Evolutionary conservation across 2,888 invertebrate genomes (phyloP), one percentile per base, ranked within the genome.

Genomic region (Hemicrepidius hirtus): DNA sequence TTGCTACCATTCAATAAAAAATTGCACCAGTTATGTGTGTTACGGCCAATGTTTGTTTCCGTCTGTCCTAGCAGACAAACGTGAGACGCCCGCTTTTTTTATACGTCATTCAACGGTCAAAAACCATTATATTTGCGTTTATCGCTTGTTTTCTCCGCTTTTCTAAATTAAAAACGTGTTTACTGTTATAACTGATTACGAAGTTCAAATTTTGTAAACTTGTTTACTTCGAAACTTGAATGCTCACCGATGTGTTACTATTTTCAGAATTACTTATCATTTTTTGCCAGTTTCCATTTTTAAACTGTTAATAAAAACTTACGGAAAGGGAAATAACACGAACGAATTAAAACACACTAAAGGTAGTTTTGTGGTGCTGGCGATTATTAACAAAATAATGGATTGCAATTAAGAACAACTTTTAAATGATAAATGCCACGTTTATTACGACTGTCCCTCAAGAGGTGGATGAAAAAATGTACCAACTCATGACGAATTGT

Each of bases 1-100:
- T 75, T 75, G 70, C 28, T n/a, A 63, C 57, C 28, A 67, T 73
- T 72, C 53, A 60, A 35, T 71, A 71, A 72, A 72, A 24, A 59
- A 64, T 68, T 68, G 68, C 68, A 68, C 68, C 68, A 68, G 68
- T 72, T 68, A 60, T 53, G 65, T 53, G 65, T 59, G 66, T 37
- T 37, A 57, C 35, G 37, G 57, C 57, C 37, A 40, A 35, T 71
- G 49, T 70, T 70, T 71, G 49, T 71, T 12, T 57, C 28, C 49
- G 44, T 41, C 57, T 59, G 46, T 32, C 37, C 55, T 44, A 50
- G 57, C 71, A 71, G 71, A 71, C 71, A 35, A 71, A 66, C 66
- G 49, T 67, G 50, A 67, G 71, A 71, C 71, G 55, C 32, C 16
- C 32, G 41, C 20, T 57, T 35, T 16, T 16, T 20, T 40, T 32